A percentile compares a stretch with the other conserved stretches of the same genome.
phyloP scores from a whole-genome alignment of 2,888 invertebrate genomes.

The Peribatodes rhomboidaria region DNA sequence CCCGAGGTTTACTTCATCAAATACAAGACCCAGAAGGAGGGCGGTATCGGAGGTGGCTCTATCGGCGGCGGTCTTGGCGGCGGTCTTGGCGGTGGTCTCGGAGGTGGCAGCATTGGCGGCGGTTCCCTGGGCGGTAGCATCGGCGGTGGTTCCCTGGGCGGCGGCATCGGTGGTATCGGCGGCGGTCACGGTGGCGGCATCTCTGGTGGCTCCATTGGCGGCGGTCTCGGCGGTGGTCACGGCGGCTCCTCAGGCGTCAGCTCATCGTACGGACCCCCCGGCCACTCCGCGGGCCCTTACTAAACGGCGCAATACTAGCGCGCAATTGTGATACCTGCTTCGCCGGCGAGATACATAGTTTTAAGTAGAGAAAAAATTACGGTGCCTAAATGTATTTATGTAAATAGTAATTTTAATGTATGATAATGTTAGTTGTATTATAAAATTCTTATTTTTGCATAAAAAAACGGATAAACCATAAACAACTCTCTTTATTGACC shows the following conservation, averaged over 20 bases:
- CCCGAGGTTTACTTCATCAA: conserved; percentile 95
- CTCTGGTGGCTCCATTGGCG: conserved; percentile 53
- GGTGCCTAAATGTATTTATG: conserved; percentile 87
- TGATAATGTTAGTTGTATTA: conserved; percentile 80
- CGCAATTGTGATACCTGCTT: conserved; percentile 83
- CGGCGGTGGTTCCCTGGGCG: conserved; percentile 62
- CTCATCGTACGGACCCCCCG: conserved; percentile 89
- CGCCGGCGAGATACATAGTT: conserved; percentile 82
- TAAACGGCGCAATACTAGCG: conserved; percentile 71
- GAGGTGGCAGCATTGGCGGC: conserved; percentile 55
- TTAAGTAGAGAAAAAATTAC: conserved; percentile 86
- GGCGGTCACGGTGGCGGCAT: conserved; percentile 56
- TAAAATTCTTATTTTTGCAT: conserved; percentile 83
- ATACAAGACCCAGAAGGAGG: conserved; percentile 91
- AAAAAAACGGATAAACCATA: conserved; percentile 77
- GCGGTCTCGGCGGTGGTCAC: conserved; percentile 62
- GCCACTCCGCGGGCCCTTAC: conserved; percentile 90
- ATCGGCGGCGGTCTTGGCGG: conserved; percentile 57
- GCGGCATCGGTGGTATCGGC: conserved; percentile 58
- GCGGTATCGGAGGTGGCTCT: conserved; percentile 61
- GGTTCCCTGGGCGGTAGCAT: conserved; percentile 54
- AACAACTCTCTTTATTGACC: conserved; percentile 46
- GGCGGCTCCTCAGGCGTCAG: conserved; percentile 70
- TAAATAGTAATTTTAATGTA: conserved; percentile 86
- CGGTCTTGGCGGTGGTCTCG: conserved; percentile 55